A percentile compares a stretch with the other conserved stretches of the same genome.
phyloP scores from a whole-genome alignment of 1,140 invertebrate genomes.

The Subanguina moxae region DNA sequence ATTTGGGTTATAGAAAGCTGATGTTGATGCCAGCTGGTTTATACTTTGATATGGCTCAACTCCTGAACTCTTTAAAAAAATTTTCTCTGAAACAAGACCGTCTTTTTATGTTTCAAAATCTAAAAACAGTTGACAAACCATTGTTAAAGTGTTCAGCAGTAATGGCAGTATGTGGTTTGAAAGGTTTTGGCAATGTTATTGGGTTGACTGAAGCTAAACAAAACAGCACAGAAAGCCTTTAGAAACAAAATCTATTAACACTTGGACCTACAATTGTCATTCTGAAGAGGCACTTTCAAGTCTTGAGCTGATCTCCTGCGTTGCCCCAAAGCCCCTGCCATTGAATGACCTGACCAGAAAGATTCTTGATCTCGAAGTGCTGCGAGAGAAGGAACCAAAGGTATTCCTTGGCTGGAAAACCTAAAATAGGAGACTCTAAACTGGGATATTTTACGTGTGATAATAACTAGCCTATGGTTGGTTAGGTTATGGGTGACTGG shows the following conservation, averaged over 20 bases:
- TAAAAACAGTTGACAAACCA: neutral
- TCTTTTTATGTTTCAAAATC: neutral
- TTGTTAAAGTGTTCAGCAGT: neutral
- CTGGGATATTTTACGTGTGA: too few species aligned
- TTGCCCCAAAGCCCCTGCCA: neutral
- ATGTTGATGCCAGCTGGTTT: too few species aligned
- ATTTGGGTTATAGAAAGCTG: too few species aligned
- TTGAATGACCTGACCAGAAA: neutral
- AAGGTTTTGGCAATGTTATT: neutral
- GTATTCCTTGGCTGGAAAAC: constrained; percentile 10
- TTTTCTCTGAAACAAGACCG: too few species aligned
- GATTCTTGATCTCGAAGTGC: neutral
- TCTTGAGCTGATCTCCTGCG: neutral
- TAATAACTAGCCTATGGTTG: too few species aligned
- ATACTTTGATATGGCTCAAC: neutral
- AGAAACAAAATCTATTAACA: too few species aligned
- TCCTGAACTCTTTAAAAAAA: neutral
- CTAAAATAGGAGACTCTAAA: neutral
- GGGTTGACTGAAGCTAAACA: neutral
- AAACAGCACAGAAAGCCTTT: too few species aligned
- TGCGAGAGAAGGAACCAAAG: constrained; percentile 18
- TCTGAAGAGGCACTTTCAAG: neutral
- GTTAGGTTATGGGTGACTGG: constrained; percentile 14
- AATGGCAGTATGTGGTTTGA: neutral
- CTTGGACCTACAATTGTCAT: too few species aligned